These are phyloP conservation scores for Pocillopora damicornis DNA, from an alignment of 64 coral and sea anemone species.

Conservation along the genomic window DNA sequence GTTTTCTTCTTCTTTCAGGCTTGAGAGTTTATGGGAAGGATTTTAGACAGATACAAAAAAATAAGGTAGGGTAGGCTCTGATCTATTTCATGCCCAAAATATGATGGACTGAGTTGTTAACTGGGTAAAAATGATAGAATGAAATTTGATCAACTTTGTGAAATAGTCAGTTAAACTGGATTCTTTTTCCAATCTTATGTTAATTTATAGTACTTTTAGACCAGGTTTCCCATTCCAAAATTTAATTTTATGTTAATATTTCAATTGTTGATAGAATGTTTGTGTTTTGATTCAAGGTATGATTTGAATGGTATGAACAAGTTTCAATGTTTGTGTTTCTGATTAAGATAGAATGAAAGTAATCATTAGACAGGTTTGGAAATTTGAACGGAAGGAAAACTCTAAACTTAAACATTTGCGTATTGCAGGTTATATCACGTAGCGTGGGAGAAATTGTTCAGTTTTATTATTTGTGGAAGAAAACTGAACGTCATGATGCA, in stretches of 20 bases:
- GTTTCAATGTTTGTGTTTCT: no score
- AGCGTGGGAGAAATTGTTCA: slow-evolving; percentile 95
- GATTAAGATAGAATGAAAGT: no score
- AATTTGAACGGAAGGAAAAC: not conserved
- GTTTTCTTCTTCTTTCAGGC: slow-evolving; percentile 46
- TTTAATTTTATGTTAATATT: no score
- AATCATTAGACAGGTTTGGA: no score
- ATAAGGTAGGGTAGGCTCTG: slow-evolving; percentile 48
- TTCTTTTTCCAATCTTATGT: no score
- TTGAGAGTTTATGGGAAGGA: slow-evolving; percentile 92
- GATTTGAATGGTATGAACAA: no score
- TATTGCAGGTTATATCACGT: slow-evolving; percentile 72
- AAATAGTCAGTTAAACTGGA: no score
- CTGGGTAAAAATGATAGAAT: not conserved
- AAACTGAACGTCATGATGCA: slow-evolving; percentile 98
- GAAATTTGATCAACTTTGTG: no score
- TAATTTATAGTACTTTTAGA: no score
- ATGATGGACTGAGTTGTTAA: not conserved
- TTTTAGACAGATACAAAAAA: slow-evolving; percentile 91
- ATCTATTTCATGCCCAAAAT: not conserved
- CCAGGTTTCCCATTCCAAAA: no score
- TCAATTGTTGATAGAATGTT: no score
- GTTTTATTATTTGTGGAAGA: slow-evolving; percentile 99
- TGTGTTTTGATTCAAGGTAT: no score
- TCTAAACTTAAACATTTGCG: not conserved